Percentiles rank a stretch among this genome's conserved stretches.
phyloP scores from a whole-genome alignment of 2,797 vertebrate species.

The Sebastes steindachneri region DNA sequence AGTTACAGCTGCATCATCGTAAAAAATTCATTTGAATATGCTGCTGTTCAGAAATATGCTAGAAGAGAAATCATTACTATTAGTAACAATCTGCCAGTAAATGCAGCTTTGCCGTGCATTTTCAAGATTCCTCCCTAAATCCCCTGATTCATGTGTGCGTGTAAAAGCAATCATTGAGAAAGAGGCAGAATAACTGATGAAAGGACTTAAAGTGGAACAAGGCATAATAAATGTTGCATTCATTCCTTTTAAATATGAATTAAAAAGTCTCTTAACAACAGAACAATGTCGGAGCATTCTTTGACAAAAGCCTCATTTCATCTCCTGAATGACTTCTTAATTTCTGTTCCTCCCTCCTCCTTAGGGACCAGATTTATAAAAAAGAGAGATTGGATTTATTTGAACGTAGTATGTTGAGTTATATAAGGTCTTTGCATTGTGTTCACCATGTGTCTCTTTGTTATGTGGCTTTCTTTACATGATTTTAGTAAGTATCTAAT shows the following conservation, averaged over 20 bases:
- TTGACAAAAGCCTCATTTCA: constrained; percentile 24
- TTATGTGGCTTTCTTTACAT: not conserved
- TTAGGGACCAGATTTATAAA: not conserved
- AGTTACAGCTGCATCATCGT: not conserved
- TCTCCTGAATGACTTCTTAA: constrained; percentile 13
- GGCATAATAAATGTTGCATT: constrained; percentile 28
- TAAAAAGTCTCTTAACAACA: constrained; percentile 12
- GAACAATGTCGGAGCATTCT: constrained; percentile 17
- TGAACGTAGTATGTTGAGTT: not conserved
- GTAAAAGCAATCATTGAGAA: constrained; percentile 3
- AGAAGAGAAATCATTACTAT: not conserved
- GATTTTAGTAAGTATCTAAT: not conserved
- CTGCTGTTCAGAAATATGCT: not conserved
- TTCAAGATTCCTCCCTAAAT: constrained; percentile 10
- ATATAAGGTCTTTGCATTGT: not conserved
- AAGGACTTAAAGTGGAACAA: constrained; percentile 37
- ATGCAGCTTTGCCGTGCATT: not conserved
- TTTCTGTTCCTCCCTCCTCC: constrained; percentile 7
- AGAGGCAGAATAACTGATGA: constrained; percentile 21
- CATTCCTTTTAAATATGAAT: constrained; percentile 38
- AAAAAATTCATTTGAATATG: not conserved
- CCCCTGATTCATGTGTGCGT: not conserved
- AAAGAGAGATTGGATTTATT: not conserved
- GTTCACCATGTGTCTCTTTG: not conserved
- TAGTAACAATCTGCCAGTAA: not conserved